Percentiles rank a stretch among this genome's conserved stretches.
Conservation (phyloP, 2,888 invertebrate species). For the Acanthosepion esculentum region DNA sequence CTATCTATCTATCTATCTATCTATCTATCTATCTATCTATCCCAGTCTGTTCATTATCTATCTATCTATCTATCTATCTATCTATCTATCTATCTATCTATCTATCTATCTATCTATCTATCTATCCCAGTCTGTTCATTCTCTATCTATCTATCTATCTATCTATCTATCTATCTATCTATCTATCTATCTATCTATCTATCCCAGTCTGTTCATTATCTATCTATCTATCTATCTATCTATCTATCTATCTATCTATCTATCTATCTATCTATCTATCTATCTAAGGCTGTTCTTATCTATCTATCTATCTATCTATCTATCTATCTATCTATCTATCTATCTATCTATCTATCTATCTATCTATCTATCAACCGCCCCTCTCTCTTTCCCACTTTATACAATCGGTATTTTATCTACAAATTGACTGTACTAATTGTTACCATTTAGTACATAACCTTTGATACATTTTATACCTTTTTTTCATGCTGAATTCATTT, state of each 20-base stretch:
- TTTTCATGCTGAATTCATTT: too few species aligned
- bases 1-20: background rate
- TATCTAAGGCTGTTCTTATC: background rate
- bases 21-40: too few species aligned
- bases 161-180: background rate
- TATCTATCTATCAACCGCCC: too few species aligned
- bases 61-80: background rate
- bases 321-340: too few species aligned
- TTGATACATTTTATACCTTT: too few species aligned
- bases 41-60: background rate
- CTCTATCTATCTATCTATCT: background rate
- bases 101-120: background rate
- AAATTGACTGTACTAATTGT: too few species aligned
- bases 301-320: too few species aligned
- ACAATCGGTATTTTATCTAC: background rate
- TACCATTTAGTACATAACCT: too few species aligned
- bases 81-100: background rate
- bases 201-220: too few species aligned
- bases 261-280: background rate
- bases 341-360: too few species aligned
- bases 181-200: background rate
- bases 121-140: too few species aligned
- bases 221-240: background rate
- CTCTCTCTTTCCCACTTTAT: too few species aligned
- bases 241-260: background rate